A percentile compares a stretch with the other conserved stretches of the same genome.
Conservation (phyloP, 2,888 invertebrate genomes). For the Emmelina monodactyla region DNA sequence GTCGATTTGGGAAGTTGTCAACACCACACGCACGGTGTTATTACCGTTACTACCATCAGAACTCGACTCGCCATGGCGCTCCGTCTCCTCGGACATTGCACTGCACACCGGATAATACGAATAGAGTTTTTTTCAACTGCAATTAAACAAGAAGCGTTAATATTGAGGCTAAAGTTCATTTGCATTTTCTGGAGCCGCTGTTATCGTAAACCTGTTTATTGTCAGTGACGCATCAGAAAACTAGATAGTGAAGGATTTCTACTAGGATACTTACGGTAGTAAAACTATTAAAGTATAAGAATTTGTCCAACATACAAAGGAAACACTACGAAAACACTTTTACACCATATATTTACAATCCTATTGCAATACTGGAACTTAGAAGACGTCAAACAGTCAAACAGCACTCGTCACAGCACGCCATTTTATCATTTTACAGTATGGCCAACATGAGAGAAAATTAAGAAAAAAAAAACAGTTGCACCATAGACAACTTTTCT, state of each 20-base stretch:
- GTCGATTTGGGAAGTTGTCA: conserved; percentile 72
- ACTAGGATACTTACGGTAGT: conserved; percentile 30
- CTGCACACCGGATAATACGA: conserved; percentile 39
- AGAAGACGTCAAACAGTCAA: no score
- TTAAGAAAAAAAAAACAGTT: no score
- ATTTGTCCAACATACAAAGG: background rate
- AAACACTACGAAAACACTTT: background rate
- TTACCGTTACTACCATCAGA: conserved; percentile 59
- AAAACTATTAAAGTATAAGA: conserved; percentile 7
- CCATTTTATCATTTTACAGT: no score
- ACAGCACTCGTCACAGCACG: no score
- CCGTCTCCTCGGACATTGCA: conserved; percentile 63
- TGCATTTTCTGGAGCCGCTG: conserved; percentile 31
- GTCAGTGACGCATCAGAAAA: conserved; percentile 11
- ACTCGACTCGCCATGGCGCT: conserved; percentile 54
- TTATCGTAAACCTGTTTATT: conserved; percentile 34
- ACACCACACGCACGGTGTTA: conserved; percentile 64
- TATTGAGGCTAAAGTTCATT: conserved; percentile 28
- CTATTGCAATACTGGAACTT: no score
- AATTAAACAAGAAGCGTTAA: conserved; percentile 46
- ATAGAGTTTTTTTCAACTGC: conserved; percentile 51
- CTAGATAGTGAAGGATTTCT: conserved; percentile 9
- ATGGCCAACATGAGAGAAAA: no score
- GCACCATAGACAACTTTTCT: no score
- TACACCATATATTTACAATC: no score